Conservation (phyloP, 2,888 invertebrate genomes). For the Sminthurinus aureus region DNA sequence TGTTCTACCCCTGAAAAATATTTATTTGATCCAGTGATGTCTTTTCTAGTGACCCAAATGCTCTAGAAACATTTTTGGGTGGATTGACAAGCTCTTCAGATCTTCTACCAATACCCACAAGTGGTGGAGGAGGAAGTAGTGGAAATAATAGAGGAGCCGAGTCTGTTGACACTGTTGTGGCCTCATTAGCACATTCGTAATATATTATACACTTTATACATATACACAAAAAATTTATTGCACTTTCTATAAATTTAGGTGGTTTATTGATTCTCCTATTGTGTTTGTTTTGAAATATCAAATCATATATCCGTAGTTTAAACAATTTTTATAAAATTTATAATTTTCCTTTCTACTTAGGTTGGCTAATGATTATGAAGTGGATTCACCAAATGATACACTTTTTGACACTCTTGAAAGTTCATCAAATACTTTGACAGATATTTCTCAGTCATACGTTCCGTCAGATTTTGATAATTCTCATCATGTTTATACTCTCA, state of each 20-base stretch:
- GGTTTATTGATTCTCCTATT: no score
- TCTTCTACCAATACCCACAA: conserved; percentile 44
- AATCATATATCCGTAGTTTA: no score
- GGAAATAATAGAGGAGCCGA: no score
- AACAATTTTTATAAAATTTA: no score
- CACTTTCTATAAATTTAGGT: no score
- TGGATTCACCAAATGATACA: conserved; percentile 59
- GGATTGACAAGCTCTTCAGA: conserved; percentile 55
- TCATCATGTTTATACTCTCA: conserved; percentile 38
- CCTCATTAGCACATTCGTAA: conserved; percentile 55
- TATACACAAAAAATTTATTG: no score
- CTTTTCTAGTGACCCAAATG: conserved; percentile 59
- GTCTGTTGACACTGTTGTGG: conserved; percentile 59
- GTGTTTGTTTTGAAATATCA: no score
- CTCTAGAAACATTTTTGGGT: conserved; percentile 59
- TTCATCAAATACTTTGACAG: conserved; percentile 58
- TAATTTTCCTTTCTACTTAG: no score
- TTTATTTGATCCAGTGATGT: conserved; percentile 36
- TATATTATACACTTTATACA: no score
- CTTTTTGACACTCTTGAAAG: conserved; percentile 58
- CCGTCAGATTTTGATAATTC: conserved; percentile 58
- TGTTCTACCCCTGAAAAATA: background rate
- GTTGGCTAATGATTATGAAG: conserved; percentile 56
- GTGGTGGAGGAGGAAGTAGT: no score
- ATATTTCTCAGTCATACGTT: conserved; percentile 59